Percentiles rank a stretch among this genome's conserved stretches.
These are phyloP conservation scores for Papilio gigon DNA, from an alignment of 2,888 invertebrate species.

Conservation along the genomic window DNA sequence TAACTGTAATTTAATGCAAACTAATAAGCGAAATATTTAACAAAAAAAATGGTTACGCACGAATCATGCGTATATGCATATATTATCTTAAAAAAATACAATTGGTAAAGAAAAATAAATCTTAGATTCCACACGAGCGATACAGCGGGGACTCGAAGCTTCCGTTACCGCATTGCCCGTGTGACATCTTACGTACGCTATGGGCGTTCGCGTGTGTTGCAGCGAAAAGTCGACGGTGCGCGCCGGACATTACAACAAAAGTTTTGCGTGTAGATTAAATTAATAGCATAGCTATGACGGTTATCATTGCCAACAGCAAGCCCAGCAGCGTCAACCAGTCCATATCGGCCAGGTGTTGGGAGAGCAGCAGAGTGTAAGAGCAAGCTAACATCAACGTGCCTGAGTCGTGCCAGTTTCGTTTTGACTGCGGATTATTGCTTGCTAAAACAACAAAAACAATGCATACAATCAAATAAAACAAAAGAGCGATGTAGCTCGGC, in stretches of 20 bases:
- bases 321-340: constrained; percentile 89
- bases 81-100: constrained; percentile 10
- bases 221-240: background rate
- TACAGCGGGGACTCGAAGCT: background rate
- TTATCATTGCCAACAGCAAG: constrained; percentile 88
- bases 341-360: constrained; percentile 86
- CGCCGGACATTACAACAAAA: constrained; percentile 1
- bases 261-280: constrained; percentile 61
- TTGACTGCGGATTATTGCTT: constrained; percentile 76
- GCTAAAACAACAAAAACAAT: constrained; percentile 66
- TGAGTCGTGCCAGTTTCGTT: constrained; percentile 83
- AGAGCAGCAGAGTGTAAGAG: constrained; percentile 87
- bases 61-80: background rate
- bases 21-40: constrained; percentile 15
- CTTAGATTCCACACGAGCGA: background rate
- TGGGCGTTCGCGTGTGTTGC: background rate
- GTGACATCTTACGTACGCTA: background rate
- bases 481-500: constrained; percentile 39
- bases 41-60: constrained; percentile 15
- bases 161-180: background rate
- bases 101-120: constrained; percentile 1
- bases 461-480: constrained; percentile 47
- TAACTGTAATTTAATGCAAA: constrained; percentile 16
- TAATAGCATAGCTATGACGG: constrained; percentile 86
- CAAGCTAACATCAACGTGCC: constrained; percentile 89